Conservation (phyloP, 2,888 invertebrate species). For the Aphrophora alni region DNA sequence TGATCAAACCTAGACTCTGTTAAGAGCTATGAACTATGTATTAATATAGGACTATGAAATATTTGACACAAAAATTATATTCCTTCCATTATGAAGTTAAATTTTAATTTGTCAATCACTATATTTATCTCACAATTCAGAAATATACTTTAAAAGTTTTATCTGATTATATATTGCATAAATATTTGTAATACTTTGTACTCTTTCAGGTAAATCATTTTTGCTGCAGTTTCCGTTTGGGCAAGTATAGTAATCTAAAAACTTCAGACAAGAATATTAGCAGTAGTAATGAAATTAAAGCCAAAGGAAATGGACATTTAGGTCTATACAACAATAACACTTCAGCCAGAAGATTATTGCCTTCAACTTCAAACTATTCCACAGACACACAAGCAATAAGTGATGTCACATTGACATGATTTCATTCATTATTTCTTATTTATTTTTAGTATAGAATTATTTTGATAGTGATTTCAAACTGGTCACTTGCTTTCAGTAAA, state of each 20-base stretch:
- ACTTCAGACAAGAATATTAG: conserved; percentile 22
- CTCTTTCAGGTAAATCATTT: conserved; percentile 43
- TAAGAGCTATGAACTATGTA: no score
- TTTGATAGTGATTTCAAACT: not conserved
- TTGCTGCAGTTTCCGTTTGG: conserved; percentile 41
- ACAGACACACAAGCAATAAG: not conserved
- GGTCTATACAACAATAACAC: conserved; percentile 37
- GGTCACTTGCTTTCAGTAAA: no score
- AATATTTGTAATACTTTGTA: no score
- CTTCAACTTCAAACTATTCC: conserved; percentile 47
- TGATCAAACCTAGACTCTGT: no score
- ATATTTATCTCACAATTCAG: no score
- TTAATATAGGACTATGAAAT: no score
- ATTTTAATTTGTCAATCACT: no score
- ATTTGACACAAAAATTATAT: no score
- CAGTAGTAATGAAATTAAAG: not conserved
- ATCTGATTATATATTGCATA: no score
- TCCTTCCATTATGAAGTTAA: no score
- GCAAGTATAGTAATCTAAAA: conserved; percentile 25
- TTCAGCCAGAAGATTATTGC: conserved; percentile 47
- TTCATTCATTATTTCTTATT: not conserved
- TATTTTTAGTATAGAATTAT: not conserved
- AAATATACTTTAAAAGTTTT: no score
- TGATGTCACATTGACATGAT: conserved; percentile 19
- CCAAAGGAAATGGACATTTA: not conserved